These are phyloP conservation scores for Acromyrmex echinatior DNA, from an alignment of 1,140 invertebrate genomes.

Conservation along the genomic window DNA sequence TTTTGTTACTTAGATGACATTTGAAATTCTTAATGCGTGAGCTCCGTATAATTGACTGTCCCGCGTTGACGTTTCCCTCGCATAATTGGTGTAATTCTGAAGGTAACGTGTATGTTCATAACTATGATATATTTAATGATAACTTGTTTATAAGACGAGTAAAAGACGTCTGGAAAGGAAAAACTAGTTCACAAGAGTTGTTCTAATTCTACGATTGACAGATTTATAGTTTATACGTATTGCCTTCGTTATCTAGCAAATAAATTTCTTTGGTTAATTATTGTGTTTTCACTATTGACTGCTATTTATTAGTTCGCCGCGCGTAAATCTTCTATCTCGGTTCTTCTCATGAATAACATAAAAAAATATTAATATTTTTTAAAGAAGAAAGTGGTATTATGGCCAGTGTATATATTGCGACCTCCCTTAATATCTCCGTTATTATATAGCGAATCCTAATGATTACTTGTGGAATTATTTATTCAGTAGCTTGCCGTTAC, in stretches of 20 bases:
- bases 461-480: too few relatives aligned
- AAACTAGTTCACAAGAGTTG: background rate
- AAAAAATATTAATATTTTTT: background rate
- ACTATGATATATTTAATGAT: background rate
- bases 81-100: conserved; percentile 1
- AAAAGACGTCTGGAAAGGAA: conserved; percentile 5
- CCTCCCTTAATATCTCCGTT: too few relatives aligned
- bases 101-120: background rate
- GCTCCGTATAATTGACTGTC: conserved; percentile 20
- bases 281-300: conserved; percentile 26
- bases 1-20: background rate
- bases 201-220: conserved; percentile 43
- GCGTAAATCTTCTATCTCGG: conserved; percentile 18
- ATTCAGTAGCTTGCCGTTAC: too few relatives aligned
- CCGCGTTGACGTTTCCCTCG: background rate
- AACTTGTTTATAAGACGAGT: conserved; percentile 27
- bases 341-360: background rate
- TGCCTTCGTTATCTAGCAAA: conserved; percentile 35
- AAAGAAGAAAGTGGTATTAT: too few relatives aligned
- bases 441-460: too few relatives aligned
- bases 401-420: too few relatives aligned
- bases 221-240: conserved; percentile 21
- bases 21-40: background rate
- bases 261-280: conserved; percentile 48
- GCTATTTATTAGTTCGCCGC: background rate